phyloP scores from a whole-genome alignment of 2,113 vertebrate species.

The Trematomus loennbergii region DNA sequence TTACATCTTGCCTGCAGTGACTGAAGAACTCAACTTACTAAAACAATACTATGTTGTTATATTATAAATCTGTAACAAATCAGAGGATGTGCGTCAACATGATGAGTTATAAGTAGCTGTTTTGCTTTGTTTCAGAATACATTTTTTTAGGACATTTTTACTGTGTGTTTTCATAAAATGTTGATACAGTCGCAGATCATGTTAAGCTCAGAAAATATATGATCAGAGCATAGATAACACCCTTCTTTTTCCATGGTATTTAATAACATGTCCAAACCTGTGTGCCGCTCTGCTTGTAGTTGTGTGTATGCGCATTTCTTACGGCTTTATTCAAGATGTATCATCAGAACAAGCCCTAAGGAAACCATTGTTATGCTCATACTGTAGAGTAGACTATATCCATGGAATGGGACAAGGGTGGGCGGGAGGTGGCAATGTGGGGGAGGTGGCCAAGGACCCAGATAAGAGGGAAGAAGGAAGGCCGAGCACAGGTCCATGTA shows the following conservation, averaged over 20 bases:
- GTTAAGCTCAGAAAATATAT: not conserved
- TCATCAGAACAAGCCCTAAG: not conserved
- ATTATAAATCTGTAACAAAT: not conserved
- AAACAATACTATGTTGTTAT: not conserved
- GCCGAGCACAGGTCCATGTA: slow-evolving; percentile 21
- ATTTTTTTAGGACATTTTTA: not conserved
- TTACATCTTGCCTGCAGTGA: not conserved
- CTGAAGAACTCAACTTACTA: not conserved
- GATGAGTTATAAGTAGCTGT: not conserved
- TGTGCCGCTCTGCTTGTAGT: not conserved
- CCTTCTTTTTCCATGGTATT: not conserved
- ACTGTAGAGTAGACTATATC: slow-evolving; percentile 6
- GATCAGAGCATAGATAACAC: not conserved
- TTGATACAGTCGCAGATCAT: not conserved
- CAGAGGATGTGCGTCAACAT: not conserved
- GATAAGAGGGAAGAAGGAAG: slow-evolving; percentile 55
- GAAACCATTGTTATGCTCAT: slow-evolving; percentile 60
- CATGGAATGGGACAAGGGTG: slow-evolving; percentile 10
- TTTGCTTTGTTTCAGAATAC: not conserved
- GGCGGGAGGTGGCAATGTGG: slow-evolving; percentile 41
- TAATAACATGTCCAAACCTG: not conserved
- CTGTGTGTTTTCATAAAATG: not conserved
- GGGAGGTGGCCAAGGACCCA: slow-evolving; percentile 50
- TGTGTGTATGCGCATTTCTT: not conserved
- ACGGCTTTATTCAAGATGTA: slow-evolving; percentile 14